Evolutionary conservation across 2,113 vertebrate species (phyloP), one percentile per base, ranked within the genome.

Genomic region (Furnarius figulus): DNA sequence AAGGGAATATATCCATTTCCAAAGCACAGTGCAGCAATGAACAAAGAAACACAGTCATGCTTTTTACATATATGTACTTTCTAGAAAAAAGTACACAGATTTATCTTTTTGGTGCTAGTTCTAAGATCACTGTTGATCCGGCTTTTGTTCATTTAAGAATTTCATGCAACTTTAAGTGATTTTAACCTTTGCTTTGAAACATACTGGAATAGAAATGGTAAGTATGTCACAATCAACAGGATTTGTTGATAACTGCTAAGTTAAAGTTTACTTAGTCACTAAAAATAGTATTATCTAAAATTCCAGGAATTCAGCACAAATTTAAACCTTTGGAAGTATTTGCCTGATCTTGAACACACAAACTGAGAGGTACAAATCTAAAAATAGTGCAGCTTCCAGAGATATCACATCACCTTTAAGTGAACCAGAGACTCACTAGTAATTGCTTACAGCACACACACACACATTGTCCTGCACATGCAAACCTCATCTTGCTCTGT

Each of bases 11-110:
- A 87, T 21, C 20, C 12, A 80, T 42, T 89, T 81, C 47, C 50
- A 85, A 93, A 92, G 58, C 37, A 77, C 95, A 96, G 93, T 4
- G 28, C 8, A 93, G 75, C 35, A 91, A 42, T 21, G 23, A 92
- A 65, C 17, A 93, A 63, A 70, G 50, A 5, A 84, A 85, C 19
- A 30, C 2, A 73, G 27, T 9, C 23, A 30, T 6, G 14, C 27
- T 71, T 94, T 77, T 52, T 59, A 91, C 8, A 59, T 5, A 17
- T 1, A 66, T 2, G 12, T 28, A 58, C 14, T 50, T 74, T 46
- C 47, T 62, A 47, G 20, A 73, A 25, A 66, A 47, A 76, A 86
- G 8, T 33, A 84, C 39, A 56, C 39, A 82, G 61, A 56, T 4
- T 63, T 63, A 44, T 49, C 16, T 50, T 75, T 71, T 53, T 58